Conservation (phyloP, 64 coral and sea anemone species). For the Pocillopora damicornis region DNA sequence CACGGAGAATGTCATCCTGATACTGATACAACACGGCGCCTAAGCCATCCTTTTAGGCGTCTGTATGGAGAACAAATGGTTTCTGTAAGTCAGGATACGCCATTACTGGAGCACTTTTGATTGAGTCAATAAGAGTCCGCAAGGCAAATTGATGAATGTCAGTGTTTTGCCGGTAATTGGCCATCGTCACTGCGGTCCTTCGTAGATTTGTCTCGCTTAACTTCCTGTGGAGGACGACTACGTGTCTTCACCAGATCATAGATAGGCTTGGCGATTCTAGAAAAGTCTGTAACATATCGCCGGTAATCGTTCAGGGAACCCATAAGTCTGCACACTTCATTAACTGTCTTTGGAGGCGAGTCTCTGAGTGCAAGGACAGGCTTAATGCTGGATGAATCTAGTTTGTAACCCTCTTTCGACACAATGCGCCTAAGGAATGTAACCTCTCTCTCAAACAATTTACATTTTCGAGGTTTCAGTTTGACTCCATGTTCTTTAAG, state of each 20-base stretch:
- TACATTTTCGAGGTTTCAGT: conserved; percentile 53
- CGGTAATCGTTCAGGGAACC: conserved; percentile 43
- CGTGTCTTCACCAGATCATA: conserved; percentile 36
- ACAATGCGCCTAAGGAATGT: conserved; percentile 49
- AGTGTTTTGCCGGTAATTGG: conserved; percentile 17
- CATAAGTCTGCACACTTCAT: conserved; percentile 47
- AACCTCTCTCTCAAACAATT: conserved; percentile 57
- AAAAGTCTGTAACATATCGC: conserved; percentile 51
- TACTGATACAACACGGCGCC: neutral
- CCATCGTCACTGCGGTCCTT: neutral
- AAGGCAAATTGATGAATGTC: conserved; percentile 27
- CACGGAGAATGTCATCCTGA: conserved; percentile 1
- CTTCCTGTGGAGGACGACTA: neutral
- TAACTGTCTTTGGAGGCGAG: conserved; percentile 37
- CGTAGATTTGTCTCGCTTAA: neutral
- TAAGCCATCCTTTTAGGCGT: conserved; percentile 25
- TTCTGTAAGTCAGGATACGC: conserved; percentile 24
- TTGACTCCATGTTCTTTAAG: conserved; percentile 39
- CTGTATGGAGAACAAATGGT: conserved; percentile 38
- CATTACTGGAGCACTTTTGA: conserved; percentile 24
- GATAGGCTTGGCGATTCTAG: conserved; percentile 28
- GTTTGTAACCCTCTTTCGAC: conserved; percentile 44
- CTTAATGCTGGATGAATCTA: conserved; percentile 39
- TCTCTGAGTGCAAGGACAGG: conserved; percentile 28
- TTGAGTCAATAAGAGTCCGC: conserved; percentile 1